Base-by-base conservation (phyloP, 2,888 invertebrate genomes). In the Ctenicera cuprea region DNA sequence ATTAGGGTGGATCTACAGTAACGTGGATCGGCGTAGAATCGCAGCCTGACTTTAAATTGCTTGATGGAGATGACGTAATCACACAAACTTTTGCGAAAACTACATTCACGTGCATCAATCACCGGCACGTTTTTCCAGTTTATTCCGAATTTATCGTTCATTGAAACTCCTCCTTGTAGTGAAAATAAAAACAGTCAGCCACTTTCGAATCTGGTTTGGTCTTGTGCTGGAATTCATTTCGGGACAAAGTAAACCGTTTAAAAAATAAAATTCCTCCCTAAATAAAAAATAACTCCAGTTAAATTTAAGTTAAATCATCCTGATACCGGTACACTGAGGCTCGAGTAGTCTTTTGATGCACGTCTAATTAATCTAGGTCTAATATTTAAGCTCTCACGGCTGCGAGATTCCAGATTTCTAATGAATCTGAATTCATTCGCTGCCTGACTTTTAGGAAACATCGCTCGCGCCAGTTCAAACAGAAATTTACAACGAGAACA, bases 1-100 rank as follows among this genome's bases (percentile, higher is more conserved):
- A 57, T 71, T 71, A 41, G 52, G 63, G 54, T 45, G 45, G 63
- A 64, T 63, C 43, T 71, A 54, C 12, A 64, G 45, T 38, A 63
- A 38, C 61, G 33, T 43, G 62, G 61, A 45, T 62, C 41, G 59
- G 43, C 22, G 43, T 57, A 16, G 45, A 59, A 67, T 43, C 43
- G 54, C 43, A 52, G 26, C 43, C 30, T 43, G 41, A 67, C 59
- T 67, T 63, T 45, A 69, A 62, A 50, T 69, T 62, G 50, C 61
- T 61, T 62, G 48, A 69, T 37, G 54, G 54, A 4, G 22, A 54
- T 54, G 54, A 54, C 54, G 54, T 54, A 54, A 54, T 30, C 54
- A 38, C 45, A 33, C 38, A 37, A 52, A 59, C 61, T 37, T 59
- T 68, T 61, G 30, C 26, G 37, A 26, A 68, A 68, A 61, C 57